Percentiles rank a stretch among this genome's conserved stretches.
Evolutionary conservation across 2,113 vertebrate genomes (phyloP).

Genomic region (Canis aureus): DNA sequence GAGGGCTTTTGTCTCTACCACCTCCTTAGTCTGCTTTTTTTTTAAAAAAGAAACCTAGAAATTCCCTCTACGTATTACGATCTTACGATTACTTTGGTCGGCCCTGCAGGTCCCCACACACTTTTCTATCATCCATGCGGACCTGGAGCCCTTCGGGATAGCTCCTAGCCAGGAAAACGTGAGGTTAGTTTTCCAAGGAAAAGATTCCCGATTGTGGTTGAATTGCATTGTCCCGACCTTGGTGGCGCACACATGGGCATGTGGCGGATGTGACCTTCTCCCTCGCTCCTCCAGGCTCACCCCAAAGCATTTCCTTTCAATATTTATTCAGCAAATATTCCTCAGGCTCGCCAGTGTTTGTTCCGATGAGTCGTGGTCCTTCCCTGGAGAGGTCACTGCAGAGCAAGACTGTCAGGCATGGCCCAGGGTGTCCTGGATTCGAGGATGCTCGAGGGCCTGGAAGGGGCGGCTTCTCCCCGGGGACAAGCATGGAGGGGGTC

Average conservation of each 20-base stretch:
- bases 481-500: background rate
- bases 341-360: background rate
- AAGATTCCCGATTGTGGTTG: background rate
- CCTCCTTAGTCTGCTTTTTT: background rate
- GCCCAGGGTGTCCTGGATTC: no score
- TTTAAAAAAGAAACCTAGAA: conserved; percentile 2
- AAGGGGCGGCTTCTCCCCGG: background rate
- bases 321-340: background rate
- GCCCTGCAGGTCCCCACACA: background rate
- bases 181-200: conserved; percentile 46
- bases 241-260: background rate
- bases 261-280: background rate
- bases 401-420: background rate
- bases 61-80: background rate
- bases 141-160: background rate
- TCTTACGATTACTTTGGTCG: background rate
- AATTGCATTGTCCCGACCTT: background rate
- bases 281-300: background rate
- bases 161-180: background rate
- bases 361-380: background rate
- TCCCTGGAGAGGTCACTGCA: background rate
- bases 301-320: background rate
- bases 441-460: fast-evolving
- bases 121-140: conserved; percentile 21
- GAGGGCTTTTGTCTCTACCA: background rate